Conservation (phyloP, 1,140 invertebrate genomes). For the Anadara kagoshimensis region DNA sequence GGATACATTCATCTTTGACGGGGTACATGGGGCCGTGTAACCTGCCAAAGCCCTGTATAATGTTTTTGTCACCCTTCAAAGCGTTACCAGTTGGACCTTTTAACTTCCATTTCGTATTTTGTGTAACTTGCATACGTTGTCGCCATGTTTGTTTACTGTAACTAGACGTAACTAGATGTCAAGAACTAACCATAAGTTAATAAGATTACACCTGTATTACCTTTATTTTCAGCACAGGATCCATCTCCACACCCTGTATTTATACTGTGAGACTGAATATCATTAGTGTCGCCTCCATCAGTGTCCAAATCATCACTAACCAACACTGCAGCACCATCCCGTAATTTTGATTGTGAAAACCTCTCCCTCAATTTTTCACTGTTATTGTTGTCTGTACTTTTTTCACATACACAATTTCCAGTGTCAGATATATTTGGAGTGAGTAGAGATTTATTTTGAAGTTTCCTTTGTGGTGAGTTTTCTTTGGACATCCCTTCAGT, state of each 20-base stretch:
- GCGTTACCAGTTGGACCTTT: no score
- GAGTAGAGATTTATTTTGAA: slow-evolving; percentile 5
- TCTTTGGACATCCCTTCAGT: slow-evolving; percentile 20
- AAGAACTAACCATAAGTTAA: no score
- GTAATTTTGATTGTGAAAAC: background rate
- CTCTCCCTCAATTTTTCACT: slow-evolving; percentile 1
- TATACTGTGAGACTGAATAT: background rate
- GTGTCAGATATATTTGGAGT: background rate
- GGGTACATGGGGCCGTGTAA: no score
- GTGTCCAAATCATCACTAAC: background rate
- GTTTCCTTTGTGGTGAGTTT: slow-evolving; percentile 2
- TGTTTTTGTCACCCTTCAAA: no score
- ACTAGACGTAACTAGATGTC: no score
- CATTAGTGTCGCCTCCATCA: background rate
- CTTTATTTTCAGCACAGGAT: background rate
- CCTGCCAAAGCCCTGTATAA: no score
- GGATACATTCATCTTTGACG: no score
- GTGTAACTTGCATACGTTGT: no score
- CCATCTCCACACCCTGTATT: background rate
- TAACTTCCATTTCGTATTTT: no score
- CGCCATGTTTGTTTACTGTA: no score
- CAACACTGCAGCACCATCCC: background rate
- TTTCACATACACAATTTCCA: background rate
- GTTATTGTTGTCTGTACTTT: background rate
- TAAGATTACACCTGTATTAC: no score